Evolutionary conservation across 2,888 invertebrate genomes (phyloP).

Genomic region (Cephus nigrinus): DNA sequence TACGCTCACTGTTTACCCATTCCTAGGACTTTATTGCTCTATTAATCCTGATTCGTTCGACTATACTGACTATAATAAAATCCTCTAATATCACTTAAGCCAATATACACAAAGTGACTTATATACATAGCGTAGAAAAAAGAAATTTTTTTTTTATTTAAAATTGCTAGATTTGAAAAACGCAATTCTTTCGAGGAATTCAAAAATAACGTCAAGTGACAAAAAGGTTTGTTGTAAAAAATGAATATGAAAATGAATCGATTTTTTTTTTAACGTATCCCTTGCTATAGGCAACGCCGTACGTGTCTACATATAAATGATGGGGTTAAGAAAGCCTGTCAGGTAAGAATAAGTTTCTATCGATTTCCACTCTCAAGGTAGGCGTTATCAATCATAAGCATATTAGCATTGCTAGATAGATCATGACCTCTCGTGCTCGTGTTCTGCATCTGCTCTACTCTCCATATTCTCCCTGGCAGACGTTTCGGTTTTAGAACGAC

Average conservation of each 20-base stretch:
- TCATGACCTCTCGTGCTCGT: constrained; percentile 9
- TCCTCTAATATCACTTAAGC: constrained; percentile 17
- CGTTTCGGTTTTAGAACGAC: not conserved
- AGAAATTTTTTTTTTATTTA: not conserved
- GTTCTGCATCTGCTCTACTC: constrained; percentile 1
- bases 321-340: constrained; percentile 14
- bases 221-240: not conserved
- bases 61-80: constrained; percentile 14
- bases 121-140: not conserved
- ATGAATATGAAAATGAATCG: not conserved
- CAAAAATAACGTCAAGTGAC: not conserved
- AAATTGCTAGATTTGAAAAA: not conserved
- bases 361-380: constrained; percentile 11
- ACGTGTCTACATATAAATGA: constrained; percentile 9
- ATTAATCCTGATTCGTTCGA: constrained; percentile 12
- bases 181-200: not conserved
- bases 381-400: constrained; percentile 20
- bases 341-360: constrained; percentile 8
- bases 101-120: not conserved
- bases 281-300: not conserved
- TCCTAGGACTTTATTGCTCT: constrained; percentile 9
- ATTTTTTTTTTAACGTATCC: not conserved
- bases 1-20: constrained; percentile 19
- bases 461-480: not conserved
- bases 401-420: constrained; percentile 19